These are phyloP conservation scores for Erebia aethiops DNA, from an alignment of 2,888 invertebrate species.

Conservation along the genomic window DNA sequence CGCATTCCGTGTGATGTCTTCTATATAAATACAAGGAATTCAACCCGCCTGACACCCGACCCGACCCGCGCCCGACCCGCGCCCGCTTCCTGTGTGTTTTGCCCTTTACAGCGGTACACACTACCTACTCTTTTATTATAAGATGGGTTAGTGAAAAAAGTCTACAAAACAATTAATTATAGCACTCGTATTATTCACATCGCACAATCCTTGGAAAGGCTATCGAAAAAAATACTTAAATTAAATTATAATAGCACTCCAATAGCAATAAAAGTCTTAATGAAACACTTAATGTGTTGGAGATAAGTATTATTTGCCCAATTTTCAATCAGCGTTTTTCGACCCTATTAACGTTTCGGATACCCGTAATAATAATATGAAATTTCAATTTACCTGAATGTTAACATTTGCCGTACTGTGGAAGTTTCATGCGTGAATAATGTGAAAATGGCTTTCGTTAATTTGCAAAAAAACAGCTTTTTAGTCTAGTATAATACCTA, in stretches of 20 bases:
- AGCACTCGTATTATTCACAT: not conserved
- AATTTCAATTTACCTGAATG: conserved; percentile 35
- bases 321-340: conserved; percentile 37
- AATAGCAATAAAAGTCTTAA: not conserved
- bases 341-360: conserved; percentile 32
- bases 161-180: not conserved
- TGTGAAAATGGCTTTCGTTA: not conserved
- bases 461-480: not conserved
- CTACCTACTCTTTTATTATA: no score
- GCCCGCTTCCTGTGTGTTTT: no score
- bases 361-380: conserved; percentile 12
- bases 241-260: not conserved
- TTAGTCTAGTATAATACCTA: no score
- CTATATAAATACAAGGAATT: no score
- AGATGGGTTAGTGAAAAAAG: not conserved
- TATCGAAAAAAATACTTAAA: conserved; percentile 1
- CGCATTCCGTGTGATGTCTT: no score
- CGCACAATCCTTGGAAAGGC: not conserved
- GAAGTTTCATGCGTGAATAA: not conserved
- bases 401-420: conserved; percentile 17
- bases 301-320: conserved; percentile 19
- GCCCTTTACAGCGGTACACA: no score
- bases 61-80: no score
- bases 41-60: no score
- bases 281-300: not conserved